A percentile compares a stretch with the other conserved stretches of the same genome.
These are phyloP conservation scores for Ctenochaetus hawaiiensis DNA, from an alignment of 2,797 vertebrate genomes.

Conservation along the genomic window DNA sequence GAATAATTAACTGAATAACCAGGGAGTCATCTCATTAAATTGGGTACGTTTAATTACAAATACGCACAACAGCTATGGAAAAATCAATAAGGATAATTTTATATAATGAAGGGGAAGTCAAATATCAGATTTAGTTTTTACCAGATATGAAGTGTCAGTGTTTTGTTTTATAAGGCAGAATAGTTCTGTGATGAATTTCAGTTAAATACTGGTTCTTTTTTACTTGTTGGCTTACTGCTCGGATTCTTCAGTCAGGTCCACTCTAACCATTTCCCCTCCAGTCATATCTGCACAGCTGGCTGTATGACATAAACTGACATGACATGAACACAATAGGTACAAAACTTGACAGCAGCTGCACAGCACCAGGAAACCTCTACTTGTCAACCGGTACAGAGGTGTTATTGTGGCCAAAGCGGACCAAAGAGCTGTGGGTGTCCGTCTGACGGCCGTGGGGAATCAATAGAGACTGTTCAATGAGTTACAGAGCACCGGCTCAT, in stretches of 20 bases:
- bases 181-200: no score
- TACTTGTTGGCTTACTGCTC: no score
- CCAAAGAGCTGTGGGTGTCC: slow-evolving; percentile 67
- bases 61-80: no score
- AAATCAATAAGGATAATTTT: no score
- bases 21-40: no score
- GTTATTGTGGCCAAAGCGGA: slow-evolving; percentile 58
- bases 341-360: slow-evolving; percentile 37
- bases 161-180: background rate
- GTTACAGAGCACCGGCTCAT: slow-evolving; percentile 51
- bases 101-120: no score
- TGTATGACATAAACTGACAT: slow-evolving; percentile 48
- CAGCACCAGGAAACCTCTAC: slow-evolving; percentile 30
- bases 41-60: no score
- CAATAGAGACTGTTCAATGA: slow-evolving; percentile 65
- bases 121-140: no score
- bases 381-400: slow-evolving; percentile 35
- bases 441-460: slow-evolving; percentile 65
- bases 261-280: background rate
- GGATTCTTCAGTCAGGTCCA: background rate
- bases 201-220: no score
- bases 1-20: no score
- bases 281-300: slow-evolving; percentile 30
- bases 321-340: slow-evolving; percentile 62
- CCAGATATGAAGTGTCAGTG: no score